phyloP scores from a whole-genome alignment of 2,797 vertebrate genomes.

The Pangasius krempfi region DNA sequence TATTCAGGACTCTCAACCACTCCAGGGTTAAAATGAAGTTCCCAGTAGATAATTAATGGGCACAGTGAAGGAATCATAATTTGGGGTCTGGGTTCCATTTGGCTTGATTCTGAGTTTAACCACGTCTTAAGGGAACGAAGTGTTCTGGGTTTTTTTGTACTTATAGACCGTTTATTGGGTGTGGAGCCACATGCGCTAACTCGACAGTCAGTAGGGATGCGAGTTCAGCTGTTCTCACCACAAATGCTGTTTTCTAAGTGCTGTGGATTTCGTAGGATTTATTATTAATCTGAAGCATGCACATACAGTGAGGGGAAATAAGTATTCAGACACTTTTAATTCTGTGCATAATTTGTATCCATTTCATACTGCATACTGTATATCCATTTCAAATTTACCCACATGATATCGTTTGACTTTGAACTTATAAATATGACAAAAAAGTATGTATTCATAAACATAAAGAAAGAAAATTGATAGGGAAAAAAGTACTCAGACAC shows the following conservation, averaged over 20 bases:
- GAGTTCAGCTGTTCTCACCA: not conserved
- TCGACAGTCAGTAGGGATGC: not conserved
- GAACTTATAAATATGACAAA: not conserved
- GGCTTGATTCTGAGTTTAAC: constrained; percentile 40
- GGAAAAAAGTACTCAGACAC: not conserved
- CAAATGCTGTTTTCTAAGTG: not conserved
- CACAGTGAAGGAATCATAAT: constrained; percentile 55
- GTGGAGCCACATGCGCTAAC: not conserved
- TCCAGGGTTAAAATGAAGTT: constrained; percentile 54
- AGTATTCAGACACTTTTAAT: not conserved
- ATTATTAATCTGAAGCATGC: not conserved
- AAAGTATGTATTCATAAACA: not conserved
- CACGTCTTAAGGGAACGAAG: constrained; percentile 44
- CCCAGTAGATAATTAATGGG: constrained; percentile 6
- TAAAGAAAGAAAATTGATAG: not conserved
- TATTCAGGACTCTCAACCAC: constrained; percentile 16
- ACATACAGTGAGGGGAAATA: not conserved
- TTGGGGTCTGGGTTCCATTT: constrained; percentile 64
- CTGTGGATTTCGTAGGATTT: not conserved
- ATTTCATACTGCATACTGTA: no score
- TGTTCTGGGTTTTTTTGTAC: constrained; percentile 1
- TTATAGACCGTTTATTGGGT: not conserved
- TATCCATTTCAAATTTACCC: not conserved
- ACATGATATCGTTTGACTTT: not conserved
- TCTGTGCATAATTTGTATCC: no score